A percentile compares a stretch with the other conserved stretches of the same genome.
Conservation (phyloP, 2,113 vertebrate genomes). For the Microcebus lehilahytsara region DNA sequence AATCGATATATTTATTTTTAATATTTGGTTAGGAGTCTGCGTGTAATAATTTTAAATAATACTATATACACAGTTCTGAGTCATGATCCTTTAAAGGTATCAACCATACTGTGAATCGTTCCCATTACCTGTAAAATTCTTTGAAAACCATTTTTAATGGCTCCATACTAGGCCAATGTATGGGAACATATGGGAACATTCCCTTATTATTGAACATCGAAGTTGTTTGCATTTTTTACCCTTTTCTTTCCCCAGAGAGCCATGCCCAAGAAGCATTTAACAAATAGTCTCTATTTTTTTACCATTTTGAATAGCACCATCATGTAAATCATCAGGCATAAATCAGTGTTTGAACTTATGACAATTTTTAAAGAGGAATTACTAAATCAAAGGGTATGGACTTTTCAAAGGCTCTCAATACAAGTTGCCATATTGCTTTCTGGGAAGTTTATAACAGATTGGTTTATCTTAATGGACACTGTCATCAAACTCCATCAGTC, state of each 20-base stretch:
- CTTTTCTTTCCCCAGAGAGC: too few species aligned
- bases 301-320: neutral
- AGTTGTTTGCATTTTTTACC: neutral
- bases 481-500: neutral
- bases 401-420: conserved; percentile 34
- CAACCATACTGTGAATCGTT: neutral
- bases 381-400: neutral
- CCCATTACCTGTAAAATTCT: neutral
- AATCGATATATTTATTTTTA: neutral
- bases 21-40: conserved; percentile 7
- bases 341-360: conserved; percentile 25
- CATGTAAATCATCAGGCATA: neutral
- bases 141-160: conserved; percentile 1
- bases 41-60: neutral
- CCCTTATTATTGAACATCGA: neutral
- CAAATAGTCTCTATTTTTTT: neutral
- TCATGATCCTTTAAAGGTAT: neutral
- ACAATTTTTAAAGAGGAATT: neutral
- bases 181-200: neutral
- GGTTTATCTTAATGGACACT: neutral
- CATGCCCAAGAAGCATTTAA: too few species aligned
- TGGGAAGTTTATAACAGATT: conserved; percentile 24
- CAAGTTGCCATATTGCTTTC: conserved; percentile 1
- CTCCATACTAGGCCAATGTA: neutral
- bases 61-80: neutral